Evolutionary conservation across 2,888 invertebrate species (phyloP).

Genomic region (Mythimna albipuncta): DNA sequence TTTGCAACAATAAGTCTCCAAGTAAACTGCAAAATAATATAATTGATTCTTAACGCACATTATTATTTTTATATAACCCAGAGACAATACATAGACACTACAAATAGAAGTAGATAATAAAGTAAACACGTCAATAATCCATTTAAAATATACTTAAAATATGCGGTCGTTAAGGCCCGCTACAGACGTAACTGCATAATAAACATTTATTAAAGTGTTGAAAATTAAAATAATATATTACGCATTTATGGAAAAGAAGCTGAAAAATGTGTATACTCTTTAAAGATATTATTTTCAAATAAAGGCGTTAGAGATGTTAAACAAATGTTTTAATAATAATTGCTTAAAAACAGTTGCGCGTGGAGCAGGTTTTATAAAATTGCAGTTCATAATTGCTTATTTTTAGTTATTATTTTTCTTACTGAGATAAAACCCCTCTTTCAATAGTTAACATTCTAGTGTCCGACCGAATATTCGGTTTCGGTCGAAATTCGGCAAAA

Average conservation of each 20-base stretch:
- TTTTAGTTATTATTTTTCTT: slow-evolving; percentile 3
- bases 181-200: slow-evolving; percentile 13
- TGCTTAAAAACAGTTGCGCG: slow-evolving; percentile 5
- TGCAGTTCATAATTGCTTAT: not conserved
- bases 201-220: not conserved
- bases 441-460: not conserved
- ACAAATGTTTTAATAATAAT: not conserved
- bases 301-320: not conserved
- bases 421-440: slow-evolving; percentile 42
- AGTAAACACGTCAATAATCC: slow-evolving; percentile 12
- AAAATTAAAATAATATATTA: slow-evolving; percentile 1
- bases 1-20: not conserved
- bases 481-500: too few relatives aligned
- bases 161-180: slow-evolving; percentile 3
- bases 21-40: slow-evolving; percentile 46
- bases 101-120: slow-evolving; percentile 8
- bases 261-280: not conserved
- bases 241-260: slow-evolving; percentile 4
- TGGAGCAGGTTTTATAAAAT: slow-evolving; percentile 5
- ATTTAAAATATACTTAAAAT: slow-evolving; percentile 7
- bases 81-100: not conserved
- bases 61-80: slow-evolving; percentile 14
- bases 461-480: too few relatives aligned
- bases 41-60: slow-evolving; percentile 26
- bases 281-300: not conserved